Conservation (phyloP, 2,888 invertebrate genomes). For the Fragum fragum region DNA sequence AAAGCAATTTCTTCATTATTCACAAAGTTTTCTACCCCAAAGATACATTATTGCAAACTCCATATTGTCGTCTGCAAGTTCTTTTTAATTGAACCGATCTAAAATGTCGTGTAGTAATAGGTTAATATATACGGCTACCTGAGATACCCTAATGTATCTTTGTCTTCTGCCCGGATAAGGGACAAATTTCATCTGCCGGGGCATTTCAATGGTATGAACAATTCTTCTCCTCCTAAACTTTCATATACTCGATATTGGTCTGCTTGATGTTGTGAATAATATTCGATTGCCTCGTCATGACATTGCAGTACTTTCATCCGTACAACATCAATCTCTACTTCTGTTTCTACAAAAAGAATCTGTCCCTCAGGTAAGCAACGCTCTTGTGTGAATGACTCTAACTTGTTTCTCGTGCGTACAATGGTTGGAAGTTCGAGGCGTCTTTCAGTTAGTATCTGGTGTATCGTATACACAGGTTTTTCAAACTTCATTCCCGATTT, state of each 20-base stretch:
- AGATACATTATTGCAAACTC: too few species aligned
- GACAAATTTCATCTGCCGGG: not conserved
- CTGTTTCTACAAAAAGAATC: not conserved
- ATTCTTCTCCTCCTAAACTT: not conserved
- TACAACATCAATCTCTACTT: not conserved
- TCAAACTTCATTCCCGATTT: not conserved
- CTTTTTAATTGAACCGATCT: too few species aligned
- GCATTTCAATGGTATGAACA: not conserved
- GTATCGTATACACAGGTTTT: not conserved
- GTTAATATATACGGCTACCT: too few species aligned
- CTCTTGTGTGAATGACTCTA: not conserved
- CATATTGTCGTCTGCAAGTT: too few species aligned
- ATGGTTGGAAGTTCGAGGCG: not conserved
- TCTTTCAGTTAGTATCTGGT: not conserved
- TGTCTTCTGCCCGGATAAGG: not conserved
- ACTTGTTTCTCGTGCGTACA: not conserved
- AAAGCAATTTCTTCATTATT: too few species aligned
- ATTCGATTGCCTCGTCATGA: not conserved
- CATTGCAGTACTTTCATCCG: slow-evolving; percentile 6
- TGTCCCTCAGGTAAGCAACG: not conserved
- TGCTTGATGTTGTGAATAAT: not conserved
- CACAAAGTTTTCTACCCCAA: too few species aligned
- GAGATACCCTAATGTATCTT: not conserved
- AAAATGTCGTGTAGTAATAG: too few species aligned
- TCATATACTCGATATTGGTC: not conserved